These are phyloP conservation scores for Bembecia ichneumoniformis DNA, from an alignment of 2,888 invertebrate species.

Conservation along the genomic window DNA sequence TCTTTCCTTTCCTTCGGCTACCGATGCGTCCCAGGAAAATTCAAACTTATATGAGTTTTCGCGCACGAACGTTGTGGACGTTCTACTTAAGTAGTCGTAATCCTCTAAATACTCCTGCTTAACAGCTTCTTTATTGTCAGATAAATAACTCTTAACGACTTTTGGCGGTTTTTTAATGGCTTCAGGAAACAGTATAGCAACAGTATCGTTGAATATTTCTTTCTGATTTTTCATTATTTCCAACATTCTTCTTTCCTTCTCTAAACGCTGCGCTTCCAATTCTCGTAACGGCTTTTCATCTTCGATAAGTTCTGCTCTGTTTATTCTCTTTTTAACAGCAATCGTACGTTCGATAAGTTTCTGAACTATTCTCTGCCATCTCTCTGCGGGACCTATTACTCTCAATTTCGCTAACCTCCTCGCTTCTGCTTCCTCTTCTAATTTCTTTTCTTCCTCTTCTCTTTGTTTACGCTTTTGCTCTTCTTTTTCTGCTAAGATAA, in stretches of 20 bases:
- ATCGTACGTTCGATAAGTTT: constrained; percentile 76
- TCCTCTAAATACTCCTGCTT: constrained; percentile 48
- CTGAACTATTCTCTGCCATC: constrained; percentile 76
- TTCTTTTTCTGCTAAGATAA: constrained; percentile 51
- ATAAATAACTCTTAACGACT: constrained; percentile 50
- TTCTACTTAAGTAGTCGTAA: constrained; percentile 35
- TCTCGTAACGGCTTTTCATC: constrained; percentile 74
- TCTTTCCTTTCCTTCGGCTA: constrained; percentile 64
- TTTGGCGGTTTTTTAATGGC: constrained; percentile 62
- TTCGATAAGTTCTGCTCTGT: constrained; percentile 72
- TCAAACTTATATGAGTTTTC: constrained; percentile 58
- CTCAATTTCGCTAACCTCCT: constrained; percentile 47
- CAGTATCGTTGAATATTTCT: constrained; percentile 76
- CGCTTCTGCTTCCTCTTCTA: constrained; percentile 65
- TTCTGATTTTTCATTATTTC: constrained; percentile 72
- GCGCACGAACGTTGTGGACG: constrained; percentile 46
- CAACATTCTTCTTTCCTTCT: constrained; percentile 71
- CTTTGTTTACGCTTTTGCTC: constrained; percentile 45
- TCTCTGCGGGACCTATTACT: constrained; percentile 59
- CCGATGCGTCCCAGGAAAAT: constrained; percentile 72
- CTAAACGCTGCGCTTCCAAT: constrained; percentile 69
- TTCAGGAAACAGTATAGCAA: constrained; percentile 75
- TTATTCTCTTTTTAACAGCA: constrained; percentile 75
- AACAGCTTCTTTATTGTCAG: constrained; percentile 45
- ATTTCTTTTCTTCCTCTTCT: constrained; percentile 56